phyloP scores from a whole-genome alignment of 2,797 vertebrate species.

The Helarctos malayanus region DNA sequence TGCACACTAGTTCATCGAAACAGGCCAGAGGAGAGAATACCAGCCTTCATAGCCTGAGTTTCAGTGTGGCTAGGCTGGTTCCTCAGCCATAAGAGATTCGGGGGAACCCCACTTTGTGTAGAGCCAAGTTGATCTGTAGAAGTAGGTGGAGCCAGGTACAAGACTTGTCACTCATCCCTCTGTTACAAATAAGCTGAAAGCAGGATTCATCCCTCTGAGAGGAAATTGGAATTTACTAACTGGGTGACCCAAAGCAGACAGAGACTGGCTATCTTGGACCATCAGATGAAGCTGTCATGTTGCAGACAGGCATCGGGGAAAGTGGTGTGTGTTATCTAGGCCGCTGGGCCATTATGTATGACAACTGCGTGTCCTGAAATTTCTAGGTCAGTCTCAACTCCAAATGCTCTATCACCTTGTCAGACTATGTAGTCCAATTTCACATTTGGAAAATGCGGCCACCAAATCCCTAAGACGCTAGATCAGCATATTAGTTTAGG shows the following conservation, averaged over 20 bases:
- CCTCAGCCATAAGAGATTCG: neutral
- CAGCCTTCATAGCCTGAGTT: neutral
- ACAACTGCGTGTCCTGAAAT: conserved; percentile 62
- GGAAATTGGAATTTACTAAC: conserved; percentile 62
- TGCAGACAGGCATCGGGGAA: conserved; percentile 47
- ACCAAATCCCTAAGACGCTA: conserved; percentile 65
- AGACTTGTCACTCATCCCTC: conserved; percentile 53
- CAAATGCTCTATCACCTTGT: conserved; percentile 77
- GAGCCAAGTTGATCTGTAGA: neutral
- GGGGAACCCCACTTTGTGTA: neutral
- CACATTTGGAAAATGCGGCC: conserved; percentile 41
- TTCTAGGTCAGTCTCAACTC: conserved; percentile 78
- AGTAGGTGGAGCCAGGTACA: neutral
- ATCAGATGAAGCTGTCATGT: conserved; percentile 72
- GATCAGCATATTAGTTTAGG: neutral
- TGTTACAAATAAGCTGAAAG: conserved; percentile 52
- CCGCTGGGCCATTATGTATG: conserved; percentile 70
- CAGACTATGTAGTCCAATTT: conserved; percentile 47
- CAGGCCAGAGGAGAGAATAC: neutral
- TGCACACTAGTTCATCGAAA: neutral
- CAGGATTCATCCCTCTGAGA: conserved; percentile 34
- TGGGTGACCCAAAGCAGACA: conserved; percentile 72
- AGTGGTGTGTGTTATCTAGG: conserved; percentile 67
- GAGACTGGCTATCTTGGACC: conserved; percentile 62
- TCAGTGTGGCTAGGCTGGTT: neutral